These are phyloP conservation scores for Hoplostethus mediterraneus DNA, from an alignment of 2,797 vertebrate species.

Conservation along the genomic window DNA sequence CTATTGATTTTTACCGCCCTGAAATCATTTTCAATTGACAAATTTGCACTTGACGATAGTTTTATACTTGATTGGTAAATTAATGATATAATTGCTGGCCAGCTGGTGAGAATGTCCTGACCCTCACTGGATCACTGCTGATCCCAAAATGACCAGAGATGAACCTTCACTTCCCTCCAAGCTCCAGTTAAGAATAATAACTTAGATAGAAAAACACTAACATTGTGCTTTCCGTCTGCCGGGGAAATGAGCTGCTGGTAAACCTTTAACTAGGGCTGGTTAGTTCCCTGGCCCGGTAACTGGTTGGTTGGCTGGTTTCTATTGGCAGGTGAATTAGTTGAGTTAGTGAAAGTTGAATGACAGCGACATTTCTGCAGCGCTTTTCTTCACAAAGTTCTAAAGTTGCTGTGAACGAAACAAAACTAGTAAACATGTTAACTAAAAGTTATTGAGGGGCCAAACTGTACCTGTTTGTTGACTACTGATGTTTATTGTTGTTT, in stretches of 20 bases:
- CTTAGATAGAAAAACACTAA: constrained; percentile 26
- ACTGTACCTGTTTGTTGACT: constrained; percentile 64
- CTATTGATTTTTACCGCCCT: constrained; percentile 15
- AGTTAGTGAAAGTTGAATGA: no score
- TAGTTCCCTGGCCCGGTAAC: no score
- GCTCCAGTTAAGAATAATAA: background rate
- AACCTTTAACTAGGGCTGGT: no score
- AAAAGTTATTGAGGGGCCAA: background rate
- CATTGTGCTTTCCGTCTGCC: no score
- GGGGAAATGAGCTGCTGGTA: no score
- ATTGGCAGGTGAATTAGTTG: no score
- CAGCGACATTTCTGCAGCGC: background rate
- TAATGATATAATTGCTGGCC: constrained; percentile 10
- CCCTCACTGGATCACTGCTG: no score
- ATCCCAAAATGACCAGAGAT: background rate
- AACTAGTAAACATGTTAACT: constrained; percentile 10
- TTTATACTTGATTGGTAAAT: constrained; percentile 28
- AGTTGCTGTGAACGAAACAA: background rate
- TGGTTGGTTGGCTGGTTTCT: no score
- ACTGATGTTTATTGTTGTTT: constrained; percentile 74
- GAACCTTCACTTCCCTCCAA: background rate
- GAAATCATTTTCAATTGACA: constrained; percentile 6
- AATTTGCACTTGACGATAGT: constrained; percentile 44
- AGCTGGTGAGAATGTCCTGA: background rate
- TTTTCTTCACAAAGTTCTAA: background rate